Base-by-base conservation (phyloP, 2,113 vertebrate species). In the Tupaia chinensis region DNA sequence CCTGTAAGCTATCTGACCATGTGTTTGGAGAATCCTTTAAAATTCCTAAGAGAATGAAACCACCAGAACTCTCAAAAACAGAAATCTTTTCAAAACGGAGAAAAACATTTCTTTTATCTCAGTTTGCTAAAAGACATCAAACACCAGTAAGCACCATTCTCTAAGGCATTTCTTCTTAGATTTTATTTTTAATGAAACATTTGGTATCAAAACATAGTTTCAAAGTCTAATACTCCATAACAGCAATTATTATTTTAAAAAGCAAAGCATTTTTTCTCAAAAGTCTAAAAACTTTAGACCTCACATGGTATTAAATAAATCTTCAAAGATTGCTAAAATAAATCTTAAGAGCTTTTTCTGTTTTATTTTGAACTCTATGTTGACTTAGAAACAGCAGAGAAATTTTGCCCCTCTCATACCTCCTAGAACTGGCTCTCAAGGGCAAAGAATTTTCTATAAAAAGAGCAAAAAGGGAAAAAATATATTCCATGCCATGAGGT, bases 271-370 rank as follows among this genome's bases (percentile, higher is more conserved):
- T 89, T 63, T 54, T 34, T 29, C 80, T 92, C 32, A 73, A 72
- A 87, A 87, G 61, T 22, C 60, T 89, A 76, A 95, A 93, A 91
- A 23, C 60, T 95, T 90, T 58, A 77, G 86, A 79, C 20, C 56
- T 95, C 87, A 79, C 27, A 93, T 82, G 44, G 90, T 88, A 95
- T 89, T 78, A 92, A 32, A 73, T 54, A 90, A 53, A 14, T 93
- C 91, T 93, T 97, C 73, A 92, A 92, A 92, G 88, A 88, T 93
- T 95, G 84, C 87, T 88, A 94, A 94, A 97, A 95, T 97, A 95
- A 97, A 88, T 88, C 68, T 95, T 84, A 81, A 94, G 87, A 73
- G 58, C n/a, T 69, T 92, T 90, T 77, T 23, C 95, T 69, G 85
- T 70, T 87, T 90, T 95, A 73, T 90, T 96, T 96, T 96, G 54